phyloP scores from a whole-genome alignment of 2,888 invertebrate species.

The Dascillus cervinus region DNA sequence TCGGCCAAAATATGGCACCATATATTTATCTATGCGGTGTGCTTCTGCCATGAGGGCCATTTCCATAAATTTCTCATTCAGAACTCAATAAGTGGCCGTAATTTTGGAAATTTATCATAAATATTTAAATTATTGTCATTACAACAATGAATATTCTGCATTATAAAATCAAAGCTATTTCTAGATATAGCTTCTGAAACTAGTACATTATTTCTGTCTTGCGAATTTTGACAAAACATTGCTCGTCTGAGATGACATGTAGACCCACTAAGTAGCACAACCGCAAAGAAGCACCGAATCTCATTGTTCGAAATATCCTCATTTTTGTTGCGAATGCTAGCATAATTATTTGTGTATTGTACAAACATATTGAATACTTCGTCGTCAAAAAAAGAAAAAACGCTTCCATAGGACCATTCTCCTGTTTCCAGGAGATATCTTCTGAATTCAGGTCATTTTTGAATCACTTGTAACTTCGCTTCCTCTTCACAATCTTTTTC shows the following conservation, averaged over 20 bases:
- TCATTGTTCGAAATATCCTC: no score
- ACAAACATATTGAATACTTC: not conserved
- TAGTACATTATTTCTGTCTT: not conserved
- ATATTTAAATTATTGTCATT: constrained; percentile 6
- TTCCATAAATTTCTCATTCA: constrained; percentile 14
- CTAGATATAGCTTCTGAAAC: constrained; percentile 2
- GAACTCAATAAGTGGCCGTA: constrained; percentile 9
- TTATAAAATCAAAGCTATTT: constrained; percentile 5
- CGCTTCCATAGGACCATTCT: not conserved
- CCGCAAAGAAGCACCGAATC: constrained; percentile 1
- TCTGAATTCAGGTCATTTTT: constrained; percentile 6
- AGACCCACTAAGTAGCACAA: no score
- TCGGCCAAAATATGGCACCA: constrained; percentile 1
- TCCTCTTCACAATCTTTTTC: constrained; percentile 7
- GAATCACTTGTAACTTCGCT: constrained; percentile 6
- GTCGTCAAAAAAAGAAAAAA: constrained; percentile 3
- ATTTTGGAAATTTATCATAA: constrained; percentile 11
- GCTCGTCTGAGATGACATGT: not conserved
- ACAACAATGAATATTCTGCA: constrained; percentile 13
- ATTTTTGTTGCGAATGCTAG: no score
- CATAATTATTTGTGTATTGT: not conserved
- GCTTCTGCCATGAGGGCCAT: constrained; percentile 6
- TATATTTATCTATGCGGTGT: constrained; percentile 1
- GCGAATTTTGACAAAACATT: constrained; percentile 1
- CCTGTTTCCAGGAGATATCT: constrained; percentile 4